Percentiles rank a stretch among this genome's conserved stretches.
Evolutionary conservation across 2,797 vertebrate species (phyloP).

Genomic region (Pelochelys cantorii): DNA sequence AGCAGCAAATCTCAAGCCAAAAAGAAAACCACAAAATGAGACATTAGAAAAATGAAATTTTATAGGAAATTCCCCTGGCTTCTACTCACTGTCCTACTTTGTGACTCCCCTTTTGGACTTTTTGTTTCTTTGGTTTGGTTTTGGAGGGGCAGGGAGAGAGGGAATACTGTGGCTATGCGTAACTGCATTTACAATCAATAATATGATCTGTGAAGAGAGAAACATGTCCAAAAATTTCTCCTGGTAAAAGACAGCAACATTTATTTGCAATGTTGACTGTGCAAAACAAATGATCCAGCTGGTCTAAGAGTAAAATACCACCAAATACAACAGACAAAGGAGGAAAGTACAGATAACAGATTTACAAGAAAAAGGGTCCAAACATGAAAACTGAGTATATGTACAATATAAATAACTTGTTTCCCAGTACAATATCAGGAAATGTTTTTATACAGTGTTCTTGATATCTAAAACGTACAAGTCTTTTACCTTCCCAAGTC

Average conservation of each 20-base stretch:
- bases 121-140: neutral
- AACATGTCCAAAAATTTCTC: neutral
- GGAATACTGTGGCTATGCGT: neutral
- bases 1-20: neutral
- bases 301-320: neutral
- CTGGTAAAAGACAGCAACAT: neutral
- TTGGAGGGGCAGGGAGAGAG: neutral
- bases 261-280: neutral
- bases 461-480: neutral
- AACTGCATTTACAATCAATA: neutral
- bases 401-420: neutral
- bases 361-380: neutral
- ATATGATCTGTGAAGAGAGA: neutral
- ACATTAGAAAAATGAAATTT: neutral
- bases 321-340: neutral
- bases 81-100: neutral
- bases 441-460: neutral
- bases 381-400: neutral
- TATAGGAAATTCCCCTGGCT: neutral
- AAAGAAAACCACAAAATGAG: neutral
- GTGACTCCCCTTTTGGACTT: neutral
- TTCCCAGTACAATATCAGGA: neutral
- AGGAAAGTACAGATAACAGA: neutral
- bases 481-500: neutral
- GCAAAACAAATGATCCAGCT: neutral